Percentiles rank a stretch among this genome's conserved stretches.
Conservation (phyloP, 2,113 vertebrate species). For the Martes martes region DNA sequence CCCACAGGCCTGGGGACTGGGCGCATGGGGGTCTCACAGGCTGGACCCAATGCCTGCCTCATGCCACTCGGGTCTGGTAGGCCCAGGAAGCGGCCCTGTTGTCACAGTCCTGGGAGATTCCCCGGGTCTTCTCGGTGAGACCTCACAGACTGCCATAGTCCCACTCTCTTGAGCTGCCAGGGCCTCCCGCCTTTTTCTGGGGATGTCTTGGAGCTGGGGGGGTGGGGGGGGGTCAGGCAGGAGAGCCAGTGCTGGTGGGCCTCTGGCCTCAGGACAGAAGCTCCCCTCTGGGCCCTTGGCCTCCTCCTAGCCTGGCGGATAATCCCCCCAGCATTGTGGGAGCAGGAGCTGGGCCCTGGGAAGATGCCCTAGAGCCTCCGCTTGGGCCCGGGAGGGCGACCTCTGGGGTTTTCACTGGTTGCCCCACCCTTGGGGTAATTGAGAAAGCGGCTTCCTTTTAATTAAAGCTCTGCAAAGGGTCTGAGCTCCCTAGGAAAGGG, state of each 20-base stretch:
- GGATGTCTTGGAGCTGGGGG: neutral
- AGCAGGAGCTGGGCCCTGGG: neutral
- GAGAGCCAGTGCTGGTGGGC: neutral
- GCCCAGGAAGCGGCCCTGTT: neutral
- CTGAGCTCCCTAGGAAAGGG: slow-evolving; percentile 39
- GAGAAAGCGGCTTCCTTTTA: slow-evolving; percentile 70
- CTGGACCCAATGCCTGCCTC: neutral
- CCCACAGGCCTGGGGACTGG: neutral
- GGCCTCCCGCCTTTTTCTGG: neutral
- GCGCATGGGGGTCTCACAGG: neutral
- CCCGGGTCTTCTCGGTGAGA: neutral
- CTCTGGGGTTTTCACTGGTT: neutral
- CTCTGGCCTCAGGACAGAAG: neutral
- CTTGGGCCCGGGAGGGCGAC: neutral
- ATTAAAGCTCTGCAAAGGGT: slow-evolving; percentile 56
- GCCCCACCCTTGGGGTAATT: neutral
- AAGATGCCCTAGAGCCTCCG: neutral
- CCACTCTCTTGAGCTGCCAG: fast-evolving
- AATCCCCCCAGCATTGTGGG: neutral
- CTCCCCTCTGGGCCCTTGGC: neutral
- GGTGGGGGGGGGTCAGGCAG: neutral
- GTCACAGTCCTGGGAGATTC: neutral
- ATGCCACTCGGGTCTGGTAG: too few species aligned
- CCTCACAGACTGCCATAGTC: fast-evolving
- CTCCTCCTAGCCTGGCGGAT: neutral